Conservation (phyloP, 2,888 invertebrate species). For the Rotaria socialis region DNA sequence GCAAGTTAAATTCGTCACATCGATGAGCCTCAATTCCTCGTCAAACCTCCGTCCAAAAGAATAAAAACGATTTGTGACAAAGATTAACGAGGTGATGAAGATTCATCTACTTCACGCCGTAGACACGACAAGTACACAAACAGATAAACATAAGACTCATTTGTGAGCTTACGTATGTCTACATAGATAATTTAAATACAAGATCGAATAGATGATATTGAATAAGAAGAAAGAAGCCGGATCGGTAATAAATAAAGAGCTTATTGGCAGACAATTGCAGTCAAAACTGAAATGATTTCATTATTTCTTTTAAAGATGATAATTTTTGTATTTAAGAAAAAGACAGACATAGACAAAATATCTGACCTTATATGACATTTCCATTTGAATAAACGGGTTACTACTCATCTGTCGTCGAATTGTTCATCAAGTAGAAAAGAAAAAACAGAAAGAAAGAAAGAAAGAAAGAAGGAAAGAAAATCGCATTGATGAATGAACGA, state of each 20-base stretch:
- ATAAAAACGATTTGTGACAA: constrained; percentile 20
- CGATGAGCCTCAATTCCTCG: constrained; percentile 23
- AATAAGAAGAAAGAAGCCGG: not conserved
- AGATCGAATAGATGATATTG: not conserved
- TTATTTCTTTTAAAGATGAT: not conserved
- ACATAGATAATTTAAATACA: not conserved
- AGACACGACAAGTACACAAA: not conserved
- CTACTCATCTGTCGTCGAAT: constrained; percentile 10
- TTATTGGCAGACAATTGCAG: too few species aligned
- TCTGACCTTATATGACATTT: constrained; percentile 9
- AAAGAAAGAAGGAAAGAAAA: constrained; percentile 2
- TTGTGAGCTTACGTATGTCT: too few species aligned
- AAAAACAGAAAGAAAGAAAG: not conserved
- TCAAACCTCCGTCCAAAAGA: constrained; percentile 32
- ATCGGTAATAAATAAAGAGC: not conserved
- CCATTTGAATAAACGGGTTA: not conserved
- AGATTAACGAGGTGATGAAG: constrained; percentile 26
- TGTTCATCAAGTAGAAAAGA: not conserved
- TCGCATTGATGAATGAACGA: constrained; percentile 1
- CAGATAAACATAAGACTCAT: not conserved
- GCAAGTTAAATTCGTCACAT: not conserved
- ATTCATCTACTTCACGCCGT: not conserved
- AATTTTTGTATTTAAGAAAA: not conserved
- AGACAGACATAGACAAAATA: not conserved
- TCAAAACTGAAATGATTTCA: not conserved